These are phyloP conservation scores for Incurvaria masculella DNA, from an alignment of 2,888 invertebrate genomes.

Conservation along the genomic window DNA sequence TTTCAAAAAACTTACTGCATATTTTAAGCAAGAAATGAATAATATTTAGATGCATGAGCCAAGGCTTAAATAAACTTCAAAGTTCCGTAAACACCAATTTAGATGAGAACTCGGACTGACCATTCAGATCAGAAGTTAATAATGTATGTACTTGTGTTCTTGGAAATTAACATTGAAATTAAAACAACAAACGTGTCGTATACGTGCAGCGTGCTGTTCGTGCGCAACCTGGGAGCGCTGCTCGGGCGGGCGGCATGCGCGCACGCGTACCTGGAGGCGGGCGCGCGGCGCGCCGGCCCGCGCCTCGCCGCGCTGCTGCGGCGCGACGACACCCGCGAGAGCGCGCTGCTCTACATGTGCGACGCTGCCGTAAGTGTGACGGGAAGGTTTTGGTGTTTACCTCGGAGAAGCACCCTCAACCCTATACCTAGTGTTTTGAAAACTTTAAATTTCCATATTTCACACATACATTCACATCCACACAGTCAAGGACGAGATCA, in stretches of 20 bases:
- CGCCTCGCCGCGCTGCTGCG: slow-evolving; percentile 6
- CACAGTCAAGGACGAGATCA: too few relatives aligned
- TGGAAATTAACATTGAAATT: neutral
- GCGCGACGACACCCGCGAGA: slow-evolving; percentile 12
- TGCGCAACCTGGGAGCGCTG: slow-evolving; percentile 23
- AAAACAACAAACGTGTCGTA: neutral
- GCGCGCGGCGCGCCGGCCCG: neutral
- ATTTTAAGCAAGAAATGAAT: too few relatives aligned
- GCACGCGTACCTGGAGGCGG: neutral
- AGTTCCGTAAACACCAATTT: too few relatives aligned
- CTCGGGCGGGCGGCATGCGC: slow-evolving; percentile 8
- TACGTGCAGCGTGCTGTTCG: slow-evolving; percentile 24
- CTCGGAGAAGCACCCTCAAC: too few relatives aligned
- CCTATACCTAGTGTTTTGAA: too few relatives aligned
- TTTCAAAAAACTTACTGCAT: too few relatives aligned
- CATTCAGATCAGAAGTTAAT: slow-evolving; percentile 24
- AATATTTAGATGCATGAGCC: too few relatives aligned
- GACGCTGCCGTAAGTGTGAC: slow-evolving; percentile 34
- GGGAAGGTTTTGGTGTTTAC: too few relatives aligned
- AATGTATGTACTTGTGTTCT: neutral
- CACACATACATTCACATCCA: too few relatives aligned
- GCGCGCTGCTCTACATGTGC: slow-evolving; percentile 24
- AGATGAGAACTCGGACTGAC: too few relatives aligned
- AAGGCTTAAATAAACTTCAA: too few relatives aligned
- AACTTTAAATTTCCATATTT: too few relatives aligned